These are phyloP conservation scores for Nothoprocta perdicaria DNA, from an alignment of 2,113 vertebrate species.

Conservation along the genomic window DNA sequence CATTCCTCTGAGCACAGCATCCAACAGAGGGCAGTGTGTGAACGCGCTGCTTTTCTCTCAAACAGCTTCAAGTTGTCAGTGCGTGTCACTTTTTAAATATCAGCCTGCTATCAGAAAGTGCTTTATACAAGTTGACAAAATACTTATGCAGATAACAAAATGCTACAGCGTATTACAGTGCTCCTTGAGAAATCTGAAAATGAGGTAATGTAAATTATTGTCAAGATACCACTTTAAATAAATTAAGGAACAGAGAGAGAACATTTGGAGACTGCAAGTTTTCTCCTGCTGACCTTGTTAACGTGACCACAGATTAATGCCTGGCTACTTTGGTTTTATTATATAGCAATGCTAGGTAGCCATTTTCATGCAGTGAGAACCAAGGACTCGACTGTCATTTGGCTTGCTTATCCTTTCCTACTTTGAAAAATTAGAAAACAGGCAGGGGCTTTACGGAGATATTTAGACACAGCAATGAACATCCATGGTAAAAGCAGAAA, in stretches of 20 bases:
- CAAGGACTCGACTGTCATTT: not conserved
- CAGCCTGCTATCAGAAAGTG: not conserved
- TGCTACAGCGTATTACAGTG: not conserved
- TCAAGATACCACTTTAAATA: not conserved
- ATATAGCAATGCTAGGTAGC: not conserved
- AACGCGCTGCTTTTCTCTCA: not conserved
- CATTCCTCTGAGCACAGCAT: not conserved
- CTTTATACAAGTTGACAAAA: not conserved
- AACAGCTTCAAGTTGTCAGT: not conserved
- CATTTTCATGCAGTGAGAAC: not conserved
- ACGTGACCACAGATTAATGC: not conserved
- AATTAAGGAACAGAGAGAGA: not conserved
- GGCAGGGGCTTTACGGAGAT: not conserved
- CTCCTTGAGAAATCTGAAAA: not conserved
- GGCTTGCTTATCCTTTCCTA: conserved; percentile 16
- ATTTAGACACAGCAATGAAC: not conserved
- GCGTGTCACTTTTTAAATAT: fast-evolving
- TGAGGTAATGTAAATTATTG: not conserved
- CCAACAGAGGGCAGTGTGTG: conserved; percentile 22
- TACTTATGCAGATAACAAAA: not conserved
- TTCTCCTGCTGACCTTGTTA: not conserved
- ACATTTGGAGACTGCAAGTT: not conserved
- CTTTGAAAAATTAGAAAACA: not conserved
- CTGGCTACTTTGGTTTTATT: not conserved
- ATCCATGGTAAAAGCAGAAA: not conserved